A percentile compares a stretch with the other conserved stretches of the same genome.
Evolutionary conservation across 1,140 invertebrate species (phyloP).

Genomic region (Muscidifurax raptorellus): DNA sequence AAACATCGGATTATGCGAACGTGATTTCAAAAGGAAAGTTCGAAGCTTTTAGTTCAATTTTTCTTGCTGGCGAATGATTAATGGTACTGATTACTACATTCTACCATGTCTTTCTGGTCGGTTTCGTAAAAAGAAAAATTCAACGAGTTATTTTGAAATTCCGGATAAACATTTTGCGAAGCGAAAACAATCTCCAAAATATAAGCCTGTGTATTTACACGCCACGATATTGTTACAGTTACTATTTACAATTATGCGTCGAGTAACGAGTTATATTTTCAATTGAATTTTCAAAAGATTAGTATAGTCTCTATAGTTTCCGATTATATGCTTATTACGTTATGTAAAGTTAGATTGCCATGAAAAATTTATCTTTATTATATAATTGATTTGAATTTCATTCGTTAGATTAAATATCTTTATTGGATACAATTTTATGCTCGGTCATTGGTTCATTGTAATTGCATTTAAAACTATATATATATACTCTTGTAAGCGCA

Average conservation of each 20-base stretch:
- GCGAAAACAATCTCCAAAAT: background rate
- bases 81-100: conserved; percentile 11
- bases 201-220: conserved; percentile 21
- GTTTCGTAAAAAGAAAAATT: conserved; percentile 10
- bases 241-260: conserved; percentile 24
- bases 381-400: background rate
- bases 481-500: too few species aligned
- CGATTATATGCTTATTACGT: background rate
- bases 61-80: background rate
- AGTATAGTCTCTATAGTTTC: background rate
- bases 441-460: too few species aligned
- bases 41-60: background rate
- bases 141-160: background rate
- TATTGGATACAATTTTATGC: too few species aligned
- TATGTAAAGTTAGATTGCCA: background rate
- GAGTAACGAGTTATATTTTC: conserved; percentile 1
- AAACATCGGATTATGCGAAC: background rate
- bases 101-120: background rate
- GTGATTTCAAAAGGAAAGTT: background rate
- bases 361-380: background rate
- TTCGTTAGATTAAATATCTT: background rate
- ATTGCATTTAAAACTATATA: too few species aligned
- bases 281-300: conserved; percentile 3
- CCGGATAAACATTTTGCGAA: conserved; percentile 6
- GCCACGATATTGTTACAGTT: background rate